Base-by-base conservation (phyloP, 2,113 vertebrate species). In the Steatornis caripensis region DNA sequence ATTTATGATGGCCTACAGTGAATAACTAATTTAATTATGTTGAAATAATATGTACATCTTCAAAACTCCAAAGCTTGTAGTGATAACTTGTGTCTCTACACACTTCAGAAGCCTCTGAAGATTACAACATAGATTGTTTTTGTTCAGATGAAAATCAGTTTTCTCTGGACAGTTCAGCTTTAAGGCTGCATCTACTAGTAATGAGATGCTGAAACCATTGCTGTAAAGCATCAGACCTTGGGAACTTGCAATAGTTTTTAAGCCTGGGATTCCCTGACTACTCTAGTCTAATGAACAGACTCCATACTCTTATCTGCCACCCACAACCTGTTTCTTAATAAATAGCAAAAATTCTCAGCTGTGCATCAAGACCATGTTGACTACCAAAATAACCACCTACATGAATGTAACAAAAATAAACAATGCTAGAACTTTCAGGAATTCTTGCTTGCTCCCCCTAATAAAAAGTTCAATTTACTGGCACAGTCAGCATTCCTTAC, bases 331-430 rank as follows among this genome's bases (percentile, higher is more conserved):
- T 49, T 86, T 72, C 76, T 41, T 80, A 92, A 92, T 48, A 92
- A 87, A 75, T 5, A 86, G 75, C 69, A 93, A 88, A 94, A 93
- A 94, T 91, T 86, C 90, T 91, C 92, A 95, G 92, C 87, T 94
- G 92, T 72, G 84, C 58, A 86, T 58, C 29, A 55, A 65, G 80
- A 60, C 55, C 68, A 89, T 64, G 43, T 29, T 93, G 81, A 72
- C 26, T 55, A 89, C 77, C 45, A 94, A 94, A 94, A 89, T 87
- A 93, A 87, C 72, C 27, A 93, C 12, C 54, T 53, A 65, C n/a
- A 57, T 23, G 58, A 72, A 69, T 39, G 49, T 36, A 89, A 60
- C 49, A 60, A 84, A 93, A 95, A 72, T 55, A 94, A 72, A 43
- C 39, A 74, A 30, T 30, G 66, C 39, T 27, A 84, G 68, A 69